These are phyloP conservation scores for Sycobia sp. DNA, from an alignment of 1,140 invertebrate species.

Conservation along the genomic window DNA sequence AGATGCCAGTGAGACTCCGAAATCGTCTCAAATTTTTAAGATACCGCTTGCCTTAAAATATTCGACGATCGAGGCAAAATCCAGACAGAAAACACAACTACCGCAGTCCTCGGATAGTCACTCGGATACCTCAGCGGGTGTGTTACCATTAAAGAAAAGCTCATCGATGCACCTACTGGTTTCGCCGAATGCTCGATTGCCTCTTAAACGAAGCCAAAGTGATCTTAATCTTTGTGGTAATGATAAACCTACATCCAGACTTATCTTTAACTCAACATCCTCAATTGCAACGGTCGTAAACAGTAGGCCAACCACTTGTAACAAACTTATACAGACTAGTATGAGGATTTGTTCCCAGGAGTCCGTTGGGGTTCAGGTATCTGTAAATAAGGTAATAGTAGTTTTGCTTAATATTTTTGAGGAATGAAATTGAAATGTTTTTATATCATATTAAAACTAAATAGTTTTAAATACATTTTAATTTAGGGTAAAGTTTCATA, in stretches of 20 bases:
- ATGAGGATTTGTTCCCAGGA: constrained; percentile 41
- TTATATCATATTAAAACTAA: background rate
- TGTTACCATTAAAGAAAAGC: constrained; percentile 53
- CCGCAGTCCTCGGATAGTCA: too few species aligned
- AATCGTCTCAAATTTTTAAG: constrained; percentile 36
- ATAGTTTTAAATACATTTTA: background rate
- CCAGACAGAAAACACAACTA: background rate
- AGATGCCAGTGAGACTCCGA: constrained; percentile 34
- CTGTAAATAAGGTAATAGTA: constrained; percentile 35
- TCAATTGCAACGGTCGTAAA: constrained; percentile 58
- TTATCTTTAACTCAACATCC: constrained; percentile 57
- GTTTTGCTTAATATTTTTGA: background rate
- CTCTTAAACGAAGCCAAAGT: constrained; percentile 56
- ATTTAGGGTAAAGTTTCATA: too few species aligned
- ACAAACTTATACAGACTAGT: constrained; percentile 57
- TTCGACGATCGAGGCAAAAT: constrained; percentile 29
- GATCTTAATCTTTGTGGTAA: constrained; percentile 50
- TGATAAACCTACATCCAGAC: constrained; percentile 41
- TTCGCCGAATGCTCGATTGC: constrained; percentile 29
- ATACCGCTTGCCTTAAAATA: constrained; percentile 38
- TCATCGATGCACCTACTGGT: constrained; percentile 54
- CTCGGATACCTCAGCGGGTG: too few species aligned
- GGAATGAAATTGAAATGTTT: background rate
- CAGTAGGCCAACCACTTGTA: constrained; percentile 54
- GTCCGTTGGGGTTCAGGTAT: constrained; percentile 56